phyloP scores from a whole-genome alignment of 2,888 invertebrate species.

The Melanotus villosus region DNA sequence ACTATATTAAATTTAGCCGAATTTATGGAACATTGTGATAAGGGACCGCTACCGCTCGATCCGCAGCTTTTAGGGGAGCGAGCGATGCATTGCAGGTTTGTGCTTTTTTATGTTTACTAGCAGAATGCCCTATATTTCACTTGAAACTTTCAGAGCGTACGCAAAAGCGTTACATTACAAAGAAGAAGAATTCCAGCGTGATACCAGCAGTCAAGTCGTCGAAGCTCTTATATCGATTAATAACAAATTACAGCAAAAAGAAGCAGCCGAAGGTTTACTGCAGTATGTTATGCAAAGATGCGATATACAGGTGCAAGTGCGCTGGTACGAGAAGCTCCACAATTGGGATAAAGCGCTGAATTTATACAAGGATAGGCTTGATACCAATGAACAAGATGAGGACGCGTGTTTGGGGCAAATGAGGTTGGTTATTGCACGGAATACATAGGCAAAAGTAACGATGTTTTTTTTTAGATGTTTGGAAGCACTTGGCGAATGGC shows the following conservation, averaged over 20 bases:
- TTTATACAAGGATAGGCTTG: conserved; percentile 85
- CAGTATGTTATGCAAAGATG: conserved; percentile 90
- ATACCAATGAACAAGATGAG: conserved; percentile 75
- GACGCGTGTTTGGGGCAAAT: conserved; percentile 93
- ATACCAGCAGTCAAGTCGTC: conserved; percentile 87
- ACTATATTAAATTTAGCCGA: conserved; percentile 97
- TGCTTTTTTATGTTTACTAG: not conserved
- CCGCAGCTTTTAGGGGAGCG: conserved; percentile 90
- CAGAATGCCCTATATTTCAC: conserved; percentile 65
- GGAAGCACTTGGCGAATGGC: conserved; percentile 98
- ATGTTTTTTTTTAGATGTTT: conserved; percentile 72
- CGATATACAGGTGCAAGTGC: conserved; percentile 79
- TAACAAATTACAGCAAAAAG: conserved; percentile 98
- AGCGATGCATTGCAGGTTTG: conserved; percentile 91
- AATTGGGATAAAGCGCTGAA: conserved; percentile 98
- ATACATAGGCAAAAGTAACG: too few species aligned
- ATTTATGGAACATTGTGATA: conserved; percentile 99
- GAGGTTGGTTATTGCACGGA: conserved; percentile 75
- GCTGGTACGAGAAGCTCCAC: conserved; percentile 99
- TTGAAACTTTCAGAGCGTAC: conserved; percentile 73
- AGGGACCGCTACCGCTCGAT: conserved; percentile 93
- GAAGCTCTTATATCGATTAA: conserved; percentile 97
- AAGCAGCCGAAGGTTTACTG: conserved; percentile 95
- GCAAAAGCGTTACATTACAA: conserved; percentile 90
- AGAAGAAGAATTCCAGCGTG: conserved; percentile 94